Evolutionary conservation across 2,888 invertebrate genomes (phyloP), one percentile per base, ranked within the genome.

Genomic region (Therioaphis trifolii): DNA sequence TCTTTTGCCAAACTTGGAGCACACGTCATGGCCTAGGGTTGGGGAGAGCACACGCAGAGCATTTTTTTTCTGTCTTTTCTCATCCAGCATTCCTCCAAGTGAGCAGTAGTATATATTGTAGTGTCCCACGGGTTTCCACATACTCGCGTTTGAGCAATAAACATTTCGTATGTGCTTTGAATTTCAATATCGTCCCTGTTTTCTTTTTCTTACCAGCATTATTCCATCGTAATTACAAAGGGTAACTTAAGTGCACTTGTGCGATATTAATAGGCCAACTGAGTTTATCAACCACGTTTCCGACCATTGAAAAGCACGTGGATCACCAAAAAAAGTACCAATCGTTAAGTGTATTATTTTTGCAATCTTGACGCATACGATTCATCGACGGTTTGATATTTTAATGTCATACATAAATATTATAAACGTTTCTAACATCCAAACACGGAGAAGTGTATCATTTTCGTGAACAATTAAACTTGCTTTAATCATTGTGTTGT

Each of bases 141-240:
- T 49, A 43, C 46, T 80, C 46, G 61, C 49, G 72, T 82, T 24
- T 35, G 61, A 49, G 61, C 49, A 82, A 82, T 72, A 82, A 82
- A 82, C 61, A 63, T 82, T 82, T 82, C 49, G 24, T n/a, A 24
- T 74, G 74, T 49, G 74, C 82, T 74, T 40, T 63, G 82, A 82
- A 74, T 82, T 74, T 82, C 63, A 74, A 82, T 72, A 63, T 63
- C 29, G 61, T 71, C 21, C 21, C 27, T 12, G 4, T 35, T 35
- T 35, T 46, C 15, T 49, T 35, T 7, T 29, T 82, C 18, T 24
- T 52, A 18, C 72, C 18, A 4, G 24, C 63, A 12, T 72, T 52
- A 63, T 74, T 18, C 35, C 24, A 12, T 35, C 24, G 49, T 74
- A 74, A 82, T 72, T 82, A 49, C 61, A 61, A 63, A 49, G 21